phyloP scores from a whole-genome alignment of 2,888 invertebrate species.

The Fragum fragum region DNA sequence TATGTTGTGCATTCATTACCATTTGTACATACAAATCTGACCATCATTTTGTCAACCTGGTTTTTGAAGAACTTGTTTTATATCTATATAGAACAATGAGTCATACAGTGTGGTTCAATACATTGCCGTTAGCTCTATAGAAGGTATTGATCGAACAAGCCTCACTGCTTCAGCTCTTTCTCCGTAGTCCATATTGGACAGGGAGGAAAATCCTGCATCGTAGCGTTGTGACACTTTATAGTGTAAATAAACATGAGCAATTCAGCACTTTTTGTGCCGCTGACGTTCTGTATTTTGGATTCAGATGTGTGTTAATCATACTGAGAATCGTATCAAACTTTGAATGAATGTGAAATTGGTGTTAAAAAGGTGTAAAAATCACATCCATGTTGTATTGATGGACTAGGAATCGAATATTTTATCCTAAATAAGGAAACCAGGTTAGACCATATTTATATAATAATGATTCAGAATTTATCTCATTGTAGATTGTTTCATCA shows the following conservation, averaged over 20 bases:
- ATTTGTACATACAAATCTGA: too few species aligned
- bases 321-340: not conserved
- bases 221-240: constrained; percentile 33
- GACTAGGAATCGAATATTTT: not conserved
- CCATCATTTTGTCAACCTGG: not conserved
- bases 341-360: not conserved
- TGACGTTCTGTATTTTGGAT: not conserved
- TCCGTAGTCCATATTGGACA: constrained; percentile 57
- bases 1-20: too few species aligned
- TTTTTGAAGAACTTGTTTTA: constrained; percentile 24
- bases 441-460: constrained; percentile 13
- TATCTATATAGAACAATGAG: constrained; percentile 60
- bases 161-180: constrained; percentile 38
- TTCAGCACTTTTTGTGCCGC: constrained; percentile 24
- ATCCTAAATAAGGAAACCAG: constrained; percentile 2
- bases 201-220: constrained; percentile 36
- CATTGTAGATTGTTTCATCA: too few species aligned
- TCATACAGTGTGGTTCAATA: constrained; percentile 62
- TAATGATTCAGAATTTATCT: not conserved
- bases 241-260: constrained; percentile 58
- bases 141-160: constrained; percentile 51
- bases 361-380: not conserved
- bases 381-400: not conserved
- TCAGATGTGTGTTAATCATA: not conserved
- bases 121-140: constrained; percentile 49